Base-by-base conservation (phyloP, 2,888 invertebrate species). In the Chrysolina americana region DNA sequence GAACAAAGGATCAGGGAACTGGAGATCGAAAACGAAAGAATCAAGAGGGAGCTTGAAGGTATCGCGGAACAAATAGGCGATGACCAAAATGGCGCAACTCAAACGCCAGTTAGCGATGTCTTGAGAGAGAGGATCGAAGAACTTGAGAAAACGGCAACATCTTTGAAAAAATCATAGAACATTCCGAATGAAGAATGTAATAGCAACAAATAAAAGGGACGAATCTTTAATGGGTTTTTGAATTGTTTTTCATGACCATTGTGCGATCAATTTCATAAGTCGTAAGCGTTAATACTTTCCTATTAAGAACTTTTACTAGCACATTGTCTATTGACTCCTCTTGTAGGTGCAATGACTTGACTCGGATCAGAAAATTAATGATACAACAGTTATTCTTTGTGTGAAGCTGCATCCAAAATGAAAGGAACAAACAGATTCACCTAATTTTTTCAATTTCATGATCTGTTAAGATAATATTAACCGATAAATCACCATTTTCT, bases 1-100 rank as follows among this genome's bases (percentile, higher is more conserved):
- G 79, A 76, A 41, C 80, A 82, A 65, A 69, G 81, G 8, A 78
- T 81, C 41, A 71, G 77, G 41, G 81, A 82, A 47, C 73, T 82
- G 63, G 82, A 82, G 65, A 78, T 75, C 11, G 80, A 81, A 28
- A 81, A 82, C 63, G 73, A 76, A 8, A 72, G 80, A 41, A 81
- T 81, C 10, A 76, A 77, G 63, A 70, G 62, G 21, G 79, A 82
- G 50, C 59, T 82, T 44, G 70, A 75, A 21, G 50, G 13, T 9
- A 62, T 81, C 28, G 13, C 79, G 64, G 72, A 68, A 19, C 74
- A 80, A 62, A 74, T 78, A 5, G 74, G 70, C 4, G 75, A 56
- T 10, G 80, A 80, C 19, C 66, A 48, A 21, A 41, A 53, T 50
- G 41, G 10, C 9, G 68, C 28, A 3, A 74, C 72, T 56, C 75